Evolutionary conservation across 2,888 invertebrate genomes (phyloP).

Genomic region (Odontocerum albicorne): DNA sequence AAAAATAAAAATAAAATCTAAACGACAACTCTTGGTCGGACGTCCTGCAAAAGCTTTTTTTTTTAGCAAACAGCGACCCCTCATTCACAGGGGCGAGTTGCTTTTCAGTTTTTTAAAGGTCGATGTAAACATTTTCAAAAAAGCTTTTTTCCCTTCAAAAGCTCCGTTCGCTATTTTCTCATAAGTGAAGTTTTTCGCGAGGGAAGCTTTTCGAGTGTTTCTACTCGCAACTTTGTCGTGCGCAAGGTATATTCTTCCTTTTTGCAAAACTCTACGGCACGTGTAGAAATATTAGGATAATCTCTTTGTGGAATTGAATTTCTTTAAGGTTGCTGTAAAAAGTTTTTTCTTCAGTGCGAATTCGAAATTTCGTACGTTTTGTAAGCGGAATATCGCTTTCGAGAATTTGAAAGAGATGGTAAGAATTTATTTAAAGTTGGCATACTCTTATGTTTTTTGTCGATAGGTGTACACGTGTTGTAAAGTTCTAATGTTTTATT

Average conservation of each 20-base stretch:
- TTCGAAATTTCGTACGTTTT: not conserved
- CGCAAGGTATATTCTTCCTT: conserved; percentile 9
- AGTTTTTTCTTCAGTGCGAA: not conserved
- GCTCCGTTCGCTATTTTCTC: conserved; percentile 21
- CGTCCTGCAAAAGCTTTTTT: too few relatives aligned
- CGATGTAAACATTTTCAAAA: conserved; percentile 29
- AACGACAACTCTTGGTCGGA: too few relatives aligned
- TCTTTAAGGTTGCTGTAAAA: not conserved
- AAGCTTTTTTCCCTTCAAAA: conserved; percentile 19
- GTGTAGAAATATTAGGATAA: conserved; percentile 21
- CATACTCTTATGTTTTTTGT: too few relatives aligned
- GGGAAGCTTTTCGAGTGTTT: conserved; percentile 30
- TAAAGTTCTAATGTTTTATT: too few relatives aligned
- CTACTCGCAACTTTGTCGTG: conserved; percentile 26
- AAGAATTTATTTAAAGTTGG: too few relatives aligned
- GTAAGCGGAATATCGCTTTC: not conserved
- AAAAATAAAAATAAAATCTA: too few relatives aligned
- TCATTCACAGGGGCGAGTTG: too few relatives aligned
- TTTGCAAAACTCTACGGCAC: conserved; percentile 15
- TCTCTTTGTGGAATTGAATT: conserved; percentile 17
- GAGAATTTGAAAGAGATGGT: too few relatives aligned
- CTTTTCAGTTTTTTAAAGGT: conserved; percentile 27
- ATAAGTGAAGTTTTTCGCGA: conserved; percentile 32
- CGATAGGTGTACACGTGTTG: too few relatives aligned
- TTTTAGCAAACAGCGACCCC: too few relatives aligned